Percentiles rank a stretch among this genome's conserved stretches.
Evolutionary conservation across 2,113 vertebrate genomes (phyloP).

Genomic region (Nyctibius bracteatus): DNA sequence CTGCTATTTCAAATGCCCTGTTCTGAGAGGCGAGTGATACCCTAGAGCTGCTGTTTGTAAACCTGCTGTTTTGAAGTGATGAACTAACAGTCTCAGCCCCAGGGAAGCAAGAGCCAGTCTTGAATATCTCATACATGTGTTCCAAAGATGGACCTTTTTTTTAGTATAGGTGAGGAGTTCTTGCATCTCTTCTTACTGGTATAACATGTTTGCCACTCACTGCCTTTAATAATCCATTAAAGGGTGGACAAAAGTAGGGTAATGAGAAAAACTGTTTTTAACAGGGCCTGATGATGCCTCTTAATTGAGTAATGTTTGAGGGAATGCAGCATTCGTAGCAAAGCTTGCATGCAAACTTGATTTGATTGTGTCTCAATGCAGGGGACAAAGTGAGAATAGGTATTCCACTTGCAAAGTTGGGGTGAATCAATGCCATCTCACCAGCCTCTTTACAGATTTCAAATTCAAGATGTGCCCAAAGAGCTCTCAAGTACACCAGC

Average conservation of each 20-base stretch:
- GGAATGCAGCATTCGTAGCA: not conserved
- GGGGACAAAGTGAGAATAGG: not conserved
- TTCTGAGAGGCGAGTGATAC: not conserved
- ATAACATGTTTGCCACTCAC: not conserved
- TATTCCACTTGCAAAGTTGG: not conserved
- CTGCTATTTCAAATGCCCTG: not conserved
- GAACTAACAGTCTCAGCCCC: not conserved
- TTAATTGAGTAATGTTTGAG: not conserved
- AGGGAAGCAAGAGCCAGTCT: not conserved
- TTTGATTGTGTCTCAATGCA: not conserved
- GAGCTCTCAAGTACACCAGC: not conserved
- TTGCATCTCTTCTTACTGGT: not conserved
- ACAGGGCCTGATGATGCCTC: not conserved
- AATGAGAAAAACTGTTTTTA: not conserved
- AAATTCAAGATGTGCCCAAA: not conserved
- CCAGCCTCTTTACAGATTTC: not conserved
- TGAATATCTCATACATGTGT: not conserved
- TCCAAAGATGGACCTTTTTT: not conserved
- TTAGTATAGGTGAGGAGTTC: not conserved
- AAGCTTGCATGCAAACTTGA: not conserved
- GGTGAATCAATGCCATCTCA: not conserved
- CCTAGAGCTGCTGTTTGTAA: not conserved
- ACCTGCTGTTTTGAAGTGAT: not conserved
- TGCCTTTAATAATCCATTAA: not conserved
- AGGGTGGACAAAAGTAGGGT: not conserved